A percentile compares a stretch with the other conserved stretches of the same genome.
phyloP scores from a whole-genome alignment of 2,888 invertebrate genomes.

The Oxycera nigricornis region DNA sequence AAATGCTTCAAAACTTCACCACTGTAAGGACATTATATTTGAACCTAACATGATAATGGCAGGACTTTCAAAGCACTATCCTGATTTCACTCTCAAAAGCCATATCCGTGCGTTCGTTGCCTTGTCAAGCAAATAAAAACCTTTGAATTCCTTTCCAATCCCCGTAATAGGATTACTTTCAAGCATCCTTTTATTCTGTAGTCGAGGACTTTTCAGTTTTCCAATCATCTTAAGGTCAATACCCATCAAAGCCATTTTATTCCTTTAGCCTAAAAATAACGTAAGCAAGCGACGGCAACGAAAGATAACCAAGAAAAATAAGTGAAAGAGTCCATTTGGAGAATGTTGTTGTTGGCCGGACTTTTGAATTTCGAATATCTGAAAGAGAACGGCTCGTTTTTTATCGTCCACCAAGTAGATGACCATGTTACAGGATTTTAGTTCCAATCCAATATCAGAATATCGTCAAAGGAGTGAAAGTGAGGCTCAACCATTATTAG shows the following conservation, averaged over 20 bases:
- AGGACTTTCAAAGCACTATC: neutral
- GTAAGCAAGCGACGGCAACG: neutral
- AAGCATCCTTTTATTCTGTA: slow-evolving; percentile 7
- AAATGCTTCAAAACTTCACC: no score
- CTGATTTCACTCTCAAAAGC: neutral
- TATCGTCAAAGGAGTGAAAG: no score
- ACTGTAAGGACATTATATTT: no score
- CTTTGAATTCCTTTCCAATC: slow-evolving; percentile 13
- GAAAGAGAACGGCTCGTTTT: neutral
- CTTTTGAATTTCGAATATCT: slow-evolving; percentile 6
- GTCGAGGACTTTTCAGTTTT: slow-evolving; percentile 30
- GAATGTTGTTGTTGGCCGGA: neutral
- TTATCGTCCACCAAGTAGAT: no score
- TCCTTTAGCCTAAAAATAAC: neutral
- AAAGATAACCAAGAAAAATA: neutral
- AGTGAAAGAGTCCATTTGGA: neutral
- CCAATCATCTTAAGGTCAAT: slow-evolving; percentile 36
- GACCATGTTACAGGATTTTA: no score
- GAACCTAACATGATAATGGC: no score
- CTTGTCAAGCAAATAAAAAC: neutral
- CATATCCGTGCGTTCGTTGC: neutral
- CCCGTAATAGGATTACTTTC: slow-evolving; percentile 33
- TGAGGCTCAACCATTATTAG: no score
- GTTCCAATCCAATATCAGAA: no score
- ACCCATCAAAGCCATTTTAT: slow-evolving; percentile 29